Evolutionary conservation across 2,888 invertebrate genomes (phyloP).

Genomic region (Macropis europaea): DNA sequence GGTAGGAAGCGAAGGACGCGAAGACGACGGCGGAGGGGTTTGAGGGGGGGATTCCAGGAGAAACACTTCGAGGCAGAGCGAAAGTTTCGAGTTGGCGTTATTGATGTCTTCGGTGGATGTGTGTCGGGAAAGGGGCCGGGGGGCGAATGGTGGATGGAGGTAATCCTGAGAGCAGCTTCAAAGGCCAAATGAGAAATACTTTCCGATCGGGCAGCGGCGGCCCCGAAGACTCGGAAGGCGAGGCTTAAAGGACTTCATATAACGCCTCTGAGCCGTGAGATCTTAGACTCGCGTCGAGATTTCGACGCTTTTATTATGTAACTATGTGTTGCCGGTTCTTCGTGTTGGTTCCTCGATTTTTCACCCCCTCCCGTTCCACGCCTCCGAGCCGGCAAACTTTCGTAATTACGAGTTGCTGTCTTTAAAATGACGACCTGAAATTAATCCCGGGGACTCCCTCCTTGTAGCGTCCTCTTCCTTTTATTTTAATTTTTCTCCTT

Average conservation of each 20-base stretch:
- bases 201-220: conserved; percentile 69
- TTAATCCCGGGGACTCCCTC: conserved; percentile 20
- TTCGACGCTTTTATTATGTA: conserved; percentile 68
- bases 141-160: conserved; percentile 13
- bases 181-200: conserved; percentile 78
- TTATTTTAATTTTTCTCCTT: not conserved
- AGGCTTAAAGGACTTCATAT: conserved; percentile 70
- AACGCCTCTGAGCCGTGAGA: conserved; percentile 62
- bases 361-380: not conserved
- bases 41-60: conserved; percentile 19
- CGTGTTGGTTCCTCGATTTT: conserved; percentile 16
- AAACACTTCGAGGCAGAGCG: conserved; percentile 60
- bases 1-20: conserved; percentile 2
- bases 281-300: conserved; percentile 61
- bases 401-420: conserved; percentile 40
- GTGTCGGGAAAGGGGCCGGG: conserved; percentile 25
- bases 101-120: conserved; percentile 63
- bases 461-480: not conserved
- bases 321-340: conserved; percentile 29
- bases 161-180: conserved; percentile 74
- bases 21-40: not conserved
- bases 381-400: conserved; percentile 3
- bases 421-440: conserved; percentile 41
- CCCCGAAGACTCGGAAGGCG: conserved; percentile 33
- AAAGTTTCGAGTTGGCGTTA: conserved; percentile 63